Conservation (phyloP, 2,888 invertebrate genomes). For the Gerosis bhagava region DNA sequence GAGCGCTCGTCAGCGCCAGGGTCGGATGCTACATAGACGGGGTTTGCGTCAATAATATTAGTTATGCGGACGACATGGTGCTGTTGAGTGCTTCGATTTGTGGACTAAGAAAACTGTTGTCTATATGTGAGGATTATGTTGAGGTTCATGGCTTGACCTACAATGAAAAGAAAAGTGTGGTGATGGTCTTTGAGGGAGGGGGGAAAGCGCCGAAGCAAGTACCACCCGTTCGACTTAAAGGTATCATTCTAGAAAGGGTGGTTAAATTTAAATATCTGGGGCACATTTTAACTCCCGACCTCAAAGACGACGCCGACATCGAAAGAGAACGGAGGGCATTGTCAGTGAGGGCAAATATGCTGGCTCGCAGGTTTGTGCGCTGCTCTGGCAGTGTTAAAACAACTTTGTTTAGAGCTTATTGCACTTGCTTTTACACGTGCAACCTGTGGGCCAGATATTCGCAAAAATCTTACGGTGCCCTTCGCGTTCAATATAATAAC, state of each 20-base stretch:
- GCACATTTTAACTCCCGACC: neutral
- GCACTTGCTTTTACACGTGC: neutral
- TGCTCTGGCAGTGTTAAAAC: neutral
- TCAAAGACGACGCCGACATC: slow-evolving; percentile 20
- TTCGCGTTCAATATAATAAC: neutral
- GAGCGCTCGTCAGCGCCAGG: neutral
- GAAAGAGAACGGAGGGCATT: slow-evolving; percentile 22
- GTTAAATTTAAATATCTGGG: neutral
- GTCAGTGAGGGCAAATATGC: slow-evolving; percentile 21
- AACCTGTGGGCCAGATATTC: neutral
- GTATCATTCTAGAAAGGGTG: neutral
- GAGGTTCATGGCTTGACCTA: neutral
- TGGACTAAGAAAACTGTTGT: neutral
- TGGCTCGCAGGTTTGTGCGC: slow-evolving; percentile 17
- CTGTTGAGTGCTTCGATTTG: neutral
- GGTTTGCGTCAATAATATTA: slow-evolving; percentile 3
- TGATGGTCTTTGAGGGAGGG: neutral
- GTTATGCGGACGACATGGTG: slow-evolving; percentile 7
- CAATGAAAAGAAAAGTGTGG: neutral
- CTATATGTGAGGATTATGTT: neutral
- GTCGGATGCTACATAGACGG: slow-evolving; percentile 1
- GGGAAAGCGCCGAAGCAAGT: neutral
- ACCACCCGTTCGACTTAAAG: neutral
- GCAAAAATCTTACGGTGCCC: neutral
- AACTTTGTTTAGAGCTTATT: neutral